phyloP scores from a whole-genome alignment of 2,113 vertebrate genomes.

The Dipodomys merriami region DNA sequence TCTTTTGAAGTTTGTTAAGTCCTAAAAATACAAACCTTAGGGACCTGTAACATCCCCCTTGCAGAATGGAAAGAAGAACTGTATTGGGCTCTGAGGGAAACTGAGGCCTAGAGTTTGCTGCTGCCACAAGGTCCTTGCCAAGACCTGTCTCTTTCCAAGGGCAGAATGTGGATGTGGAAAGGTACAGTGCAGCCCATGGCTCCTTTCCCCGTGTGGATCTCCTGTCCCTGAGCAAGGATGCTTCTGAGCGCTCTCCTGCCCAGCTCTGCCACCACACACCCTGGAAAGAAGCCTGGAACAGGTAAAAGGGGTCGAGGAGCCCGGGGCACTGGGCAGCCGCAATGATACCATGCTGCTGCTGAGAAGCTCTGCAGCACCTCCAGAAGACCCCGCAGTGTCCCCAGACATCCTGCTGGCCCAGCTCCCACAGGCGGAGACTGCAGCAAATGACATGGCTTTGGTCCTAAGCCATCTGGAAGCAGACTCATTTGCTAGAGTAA shows the following conservation, averaged over 20 bases:
- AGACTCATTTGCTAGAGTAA: slow-evolving; percentile 64
- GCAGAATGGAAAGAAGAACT: not conserved
- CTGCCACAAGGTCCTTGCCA: not conserved
- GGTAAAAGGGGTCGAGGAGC: not conserved
- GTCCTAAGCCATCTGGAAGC: slow-evolving; percentile 67
- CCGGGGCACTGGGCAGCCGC: not conserved
- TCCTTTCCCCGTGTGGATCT: not conserved
- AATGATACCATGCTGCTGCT: not conserved
- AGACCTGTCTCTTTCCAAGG: not conserved
- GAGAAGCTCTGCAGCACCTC: not conserved
- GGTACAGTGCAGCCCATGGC: not conserved
- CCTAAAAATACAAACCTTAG: not conserved
- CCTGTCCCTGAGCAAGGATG: rapidly evolving
- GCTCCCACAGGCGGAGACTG: slow-evolving; percentile 64
- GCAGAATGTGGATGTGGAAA: not conserved
- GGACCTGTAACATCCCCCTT: not conserved
- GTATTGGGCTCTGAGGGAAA: not conserved
- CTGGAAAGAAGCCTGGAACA: not conserved
- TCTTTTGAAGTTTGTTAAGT: not conserved
- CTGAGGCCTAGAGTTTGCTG: not conserved
- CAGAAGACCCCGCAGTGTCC: slow-evolving; percentile 53
- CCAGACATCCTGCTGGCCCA: slow-evolving; percentile 57
- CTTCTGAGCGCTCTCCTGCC: no score
- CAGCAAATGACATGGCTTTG: slow-evolving; percentile 68
- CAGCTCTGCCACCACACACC: not conserved